Percentiles rank a stretch among this genome's conserved stretches.
phyloP scores from a whole-genome alignment of 2,888 invertebrate genomes.

The Drosophila nr. perissopoda region DNA sequence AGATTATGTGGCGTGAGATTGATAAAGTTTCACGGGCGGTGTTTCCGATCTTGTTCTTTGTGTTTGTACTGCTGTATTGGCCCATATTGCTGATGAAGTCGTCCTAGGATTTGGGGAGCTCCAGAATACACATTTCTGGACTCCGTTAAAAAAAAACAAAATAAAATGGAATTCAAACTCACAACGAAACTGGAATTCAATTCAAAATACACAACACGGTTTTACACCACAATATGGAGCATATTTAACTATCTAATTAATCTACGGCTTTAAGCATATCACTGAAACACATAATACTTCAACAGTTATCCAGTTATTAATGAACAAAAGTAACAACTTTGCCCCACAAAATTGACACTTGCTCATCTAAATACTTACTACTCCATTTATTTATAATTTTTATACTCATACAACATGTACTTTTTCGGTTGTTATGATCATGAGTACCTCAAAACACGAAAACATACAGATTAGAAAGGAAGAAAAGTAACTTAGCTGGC shows the following conservation, averaged over 20 bases:
- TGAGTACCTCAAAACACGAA: conserved; percentile 8
- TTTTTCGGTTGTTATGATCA: not conserved
- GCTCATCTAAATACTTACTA: conserved; percentile 28
- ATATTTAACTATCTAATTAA: conserved; percentile 22
- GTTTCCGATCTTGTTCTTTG: conserved; percentile 91
- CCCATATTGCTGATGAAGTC: conserved; percentile 90
- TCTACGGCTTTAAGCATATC: conserved; percentile 19
- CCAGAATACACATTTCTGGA: conserved; percentile 83
- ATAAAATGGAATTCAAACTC: conserved; percentile 2
- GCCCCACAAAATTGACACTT: conserved; percentile 22
- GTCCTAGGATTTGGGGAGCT: conserved; percentile 85
- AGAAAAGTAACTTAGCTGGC: not conserved
- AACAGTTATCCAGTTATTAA: conserved; percentile 24
- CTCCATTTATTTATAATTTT: not conserved
- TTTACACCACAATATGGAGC: conserved; percentile 21
- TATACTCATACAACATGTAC: not conserved
- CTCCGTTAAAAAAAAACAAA: conserved; percentile 78
- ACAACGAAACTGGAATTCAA: conserved; percentile 13
- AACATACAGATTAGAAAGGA: not conserved
- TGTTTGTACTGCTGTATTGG: conserved; percentile 92
- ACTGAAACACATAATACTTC: conserved; percentile 6
- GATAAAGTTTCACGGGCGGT: conserved; percentile 91
- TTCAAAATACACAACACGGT: conserved; percentile 1
- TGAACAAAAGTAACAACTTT: not conserved
- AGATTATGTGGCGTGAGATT: conserved; percentile 92